Conservation (phyloP, 2,888 invertebrate genomes). For the Meiosimyza decipiens region DNA sequence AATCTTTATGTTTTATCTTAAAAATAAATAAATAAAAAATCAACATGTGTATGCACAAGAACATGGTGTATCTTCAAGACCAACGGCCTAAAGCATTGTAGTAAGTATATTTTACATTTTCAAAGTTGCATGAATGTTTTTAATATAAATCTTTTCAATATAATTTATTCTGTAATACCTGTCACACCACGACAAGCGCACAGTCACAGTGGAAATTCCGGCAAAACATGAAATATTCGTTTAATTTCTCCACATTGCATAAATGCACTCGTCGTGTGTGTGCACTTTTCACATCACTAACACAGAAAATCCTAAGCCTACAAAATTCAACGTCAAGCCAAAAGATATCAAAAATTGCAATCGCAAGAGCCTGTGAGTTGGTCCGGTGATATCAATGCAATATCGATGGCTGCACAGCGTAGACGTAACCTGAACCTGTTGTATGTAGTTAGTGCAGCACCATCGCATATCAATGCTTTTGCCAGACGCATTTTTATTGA, state of each 20-base stretch:
- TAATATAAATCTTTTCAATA: background rate
- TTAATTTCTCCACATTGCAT: slow-evolving; percentile 30
- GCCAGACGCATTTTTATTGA: background rate
- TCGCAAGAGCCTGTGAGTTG: background rate
- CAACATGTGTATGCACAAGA: too few relatives aligned
- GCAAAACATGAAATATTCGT: slow-evolving; percentile 19
- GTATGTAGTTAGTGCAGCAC: background rate
- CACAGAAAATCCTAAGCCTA: background rate
- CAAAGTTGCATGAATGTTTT: too few relatives aligned
- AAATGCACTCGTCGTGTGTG: background rate
- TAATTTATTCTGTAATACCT: background rate
- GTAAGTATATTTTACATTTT: too few relatives aligned
- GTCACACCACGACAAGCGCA: background rate
- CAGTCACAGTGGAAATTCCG: slow-evolving; percentile 7
- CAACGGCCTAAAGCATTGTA: too few relatives aligned
- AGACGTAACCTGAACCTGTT: background rate
- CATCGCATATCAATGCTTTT: background rate
- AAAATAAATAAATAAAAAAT: too few relatives aligned
- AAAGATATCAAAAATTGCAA: background rate
- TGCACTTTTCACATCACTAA: background rate
- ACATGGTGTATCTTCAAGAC: too few relatives aligned
- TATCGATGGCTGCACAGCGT: background rate
- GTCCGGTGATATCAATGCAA: background rate
- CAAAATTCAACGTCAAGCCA: background rate
- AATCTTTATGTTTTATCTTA: too few relatives aligned